A percentile compares a stretch with the other conserved stretches of the same genome.
phyloP scores from a whole-genome alignment of 2,113 vertebrate species.

The Mobula birostris region DNA sequence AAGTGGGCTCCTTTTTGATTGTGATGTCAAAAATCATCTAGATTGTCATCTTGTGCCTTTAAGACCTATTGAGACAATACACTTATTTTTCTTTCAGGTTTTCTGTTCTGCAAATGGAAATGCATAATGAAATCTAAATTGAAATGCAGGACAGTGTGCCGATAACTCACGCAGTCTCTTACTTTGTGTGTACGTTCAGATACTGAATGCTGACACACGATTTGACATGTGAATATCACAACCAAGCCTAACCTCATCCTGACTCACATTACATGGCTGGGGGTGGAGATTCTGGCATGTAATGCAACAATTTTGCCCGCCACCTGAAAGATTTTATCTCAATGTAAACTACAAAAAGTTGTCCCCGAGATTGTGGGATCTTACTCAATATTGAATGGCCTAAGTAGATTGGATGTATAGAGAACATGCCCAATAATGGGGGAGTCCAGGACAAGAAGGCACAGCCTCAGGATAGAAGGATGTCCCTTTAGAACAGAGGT shows the following conservation, averaged over 20 bases:
- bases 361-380: no score
- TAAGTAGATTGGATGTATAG: no score
- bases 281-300: no score
- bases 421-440: no score
- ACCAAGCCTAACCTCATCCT: background rate
- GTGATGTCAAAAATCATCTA: background rate
- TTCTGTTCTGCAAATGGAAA: background rate
- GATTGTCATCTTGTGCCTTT: background rate
- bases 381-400: no score
- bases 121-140: background rate
- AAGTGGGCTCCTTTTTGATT: background rate
- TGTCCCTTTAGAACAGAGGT: no score
- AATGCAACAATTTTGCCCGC: no score
- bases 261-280: no score
- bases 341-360: no score
- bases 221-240: background rate
- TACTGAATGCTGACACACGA: background rate
- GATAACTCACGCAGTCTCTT: background rate
- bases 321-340: no score
- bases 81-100: background rate
- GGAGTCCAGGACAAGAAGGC: no score
- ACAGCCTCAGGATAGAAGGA: no score
- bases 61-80: background rate
- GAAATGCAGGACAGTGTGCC: background rate
- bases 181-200: background rate